Evolutionary conservation across 2,113 vertebrate genomes (phyloP).

Genomic region (Heterotilapia buettikoferi): DNA sequence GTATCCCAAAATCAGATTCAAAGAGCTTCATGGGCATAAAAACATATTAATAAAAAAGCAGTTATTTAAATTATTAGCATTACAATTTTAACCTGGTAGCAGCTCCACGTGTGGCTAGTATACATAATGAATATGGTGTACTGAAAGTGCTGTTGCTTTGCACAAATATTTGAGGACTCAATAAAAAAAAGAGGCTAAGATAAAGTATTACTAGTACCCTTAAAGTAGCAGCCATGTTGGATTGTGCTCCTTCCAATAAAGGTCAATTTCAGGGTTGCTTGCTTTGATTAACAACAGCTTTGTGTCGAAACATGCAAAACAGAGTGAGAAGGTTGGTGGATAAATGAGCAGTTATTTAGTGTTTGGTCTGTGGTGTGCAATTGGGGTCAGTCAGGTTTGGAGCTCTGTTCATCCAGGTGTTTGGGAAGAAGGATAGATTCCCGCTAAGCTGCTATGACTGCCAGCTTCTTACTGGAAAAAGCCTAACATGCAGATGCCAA

Average conservation of each 20-base stretch:
- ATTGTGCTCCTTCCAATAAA: background rate
- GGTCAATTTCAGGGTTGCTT: background rate
- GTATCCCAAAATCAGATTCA: background rate
- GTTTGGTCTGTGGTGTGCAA: conserved; percentile 3
- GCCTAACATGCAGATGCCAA: conserved; percentile 36
- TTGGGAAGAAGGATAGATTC: conserved; percentile 7
- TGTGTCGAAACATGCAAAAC: background rate
- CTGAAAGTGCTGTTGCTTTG: background rate
- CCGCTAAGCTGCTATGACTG: conserved; percentile 26
- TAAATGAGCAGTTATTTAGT: conserved; percentile 27
- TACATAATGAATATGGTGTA: background rate
- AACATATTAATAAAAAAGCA: background rate
- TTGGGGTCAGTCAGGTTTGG: background rate
- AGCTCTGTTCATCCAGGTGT: conserved; percentile 25
- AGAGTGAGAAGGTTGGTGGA: background rate
- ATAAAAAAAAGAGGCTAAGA: background rate
- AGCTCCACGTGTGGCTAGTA: accelerated
- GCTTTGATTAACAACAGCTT: background rate
- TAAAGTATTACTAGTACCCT: background rate
- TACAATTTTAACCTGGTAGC: background rate
- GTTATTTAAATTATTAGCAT: background rate
- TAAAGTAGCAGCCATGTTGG: background rate
- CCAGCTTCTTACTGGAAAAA: conserved; percentile 58
- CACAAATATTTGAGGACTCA: background rate
- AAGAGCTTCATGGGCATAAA: background rate